Base-by-base conservation (phyloP, 1,140 invertebrate species). In the Druon quercuslanigerum region DNA sequence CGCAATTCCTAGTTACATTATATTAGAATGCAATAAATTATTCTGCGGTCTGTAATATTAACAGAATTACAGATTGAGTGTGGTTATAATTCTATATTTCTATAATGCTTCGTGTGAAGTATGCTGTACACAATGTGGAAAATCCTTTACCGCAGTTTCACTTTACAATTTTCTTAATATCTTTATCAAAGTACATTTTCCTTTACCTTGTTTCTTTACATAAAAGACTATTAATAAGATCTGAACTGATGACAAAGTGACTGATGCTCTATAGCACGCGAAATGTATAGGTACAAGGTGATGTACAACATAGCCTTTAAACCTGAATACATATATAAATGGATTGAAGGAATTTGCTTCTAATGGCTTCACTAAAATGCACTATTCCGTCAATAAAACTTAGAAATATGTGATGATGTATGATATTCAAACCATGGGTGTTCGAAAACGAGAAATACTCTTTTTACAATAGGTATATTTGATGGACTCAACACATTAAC, bases 41-140 rank as follows among this genome's bases (percentile, higher is more conserved):
- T 3, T 66, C 25, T 66, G 60, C 40, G 40, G 25, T 40, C n/a
- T 66, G 60, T 66, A 66, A 66, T 40, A 66, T 40, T 16, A 46
- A 66, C 60, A 66, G 25, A 33, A 66, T 66, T 66, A 66, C 60
- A 66, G 14, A 66, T 40, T 3, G n/a, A 66, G 13, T 66, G 60
- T 14, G 8, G 33, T 33, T 66, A 66, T 40, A 40, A 66, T 40
- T 11, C 11, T 66, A 20, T 66, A 33, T 4, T 33, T 33, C 16
- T 66, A 66, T 16, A 66, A 12, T 33, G 57, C 17, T 57, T 9
- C 25, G 56, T 46, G 25, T 46, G 11, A 11, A 46, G 40, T 46
- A 14, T 33, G 6, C 25, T 66, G 60, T 66, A 66, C 60, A 66
- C 25, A 66, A 40, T 66, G 33, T 40, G 25, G 8, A 66, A 66